phyloP scores from a whole-genome alignment of 2,888 invertebrate genomes.

The Folsomia candida region DNA sequence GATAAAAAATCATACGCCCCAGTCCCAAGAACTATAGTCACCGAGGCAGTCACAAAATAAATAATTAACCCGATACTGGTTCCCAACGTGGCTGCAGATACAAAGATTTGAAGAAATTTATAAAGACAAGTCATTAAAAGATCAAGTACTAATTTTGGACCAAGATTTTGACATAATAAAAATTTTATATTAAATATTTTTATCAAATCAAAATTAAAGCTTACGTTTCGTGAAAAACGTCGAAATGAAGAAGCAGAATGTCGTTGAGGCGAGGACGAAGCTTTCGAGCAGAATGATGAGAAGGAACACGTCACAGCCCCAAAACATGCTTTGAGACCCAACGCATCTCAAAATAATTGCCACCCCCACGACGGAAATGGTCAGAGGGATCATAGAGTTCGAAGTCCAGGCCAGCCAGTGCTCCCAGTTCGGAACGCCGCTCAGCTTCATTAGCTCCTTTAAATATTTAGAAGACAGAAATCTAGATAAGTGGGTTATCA shows the following conservation, averaged over 20 bases:
- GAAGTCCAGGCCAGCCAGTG: conserved; percentile 60
- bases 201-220: not conserved
- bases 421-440: conserved; percentile 59
- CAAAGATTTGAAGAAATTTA: too few relatives aligned
- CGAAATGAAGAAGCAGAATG: conserved; percentile 55
- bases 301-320: conserved; percentile 52
- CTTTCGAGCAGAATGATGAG: conserved; percentile 54
- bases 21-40: too few relatives aligned
- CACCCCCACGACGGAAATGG: conserved; percentile 54
- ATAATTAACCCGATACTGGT: too few relatives aligned
- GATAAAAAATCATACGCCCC: conserved; percentile 19
- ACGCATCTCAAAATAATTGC: conserved; percentile 52
- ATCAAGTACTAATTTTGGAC: too few relatives aligned
- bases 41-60: too few relatives aligned
- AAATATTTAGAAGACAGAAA: too few relatives aligned
- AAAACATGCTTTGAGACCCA: conserved; percentile 51
- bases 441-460: conserved; percentile 61
- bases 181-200: too few relatives aligned
- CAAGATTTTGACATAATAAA: too few relatives aligned
- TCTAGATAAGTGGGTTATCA: too few relatives aligned
- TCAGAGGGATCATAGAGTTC: conserved; percentile 53
- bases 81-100: too few relatives aligned
- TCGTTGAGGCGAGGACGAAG: conserved; percentile 54
- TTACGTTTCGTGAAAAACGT: conserved; percentile 56
- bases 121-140: too few relatives aligned